Evolutionary conservation across 2,797 vertebrate genomes (phyloP).

Genomic region (Enteromius argenteus): DNA sequence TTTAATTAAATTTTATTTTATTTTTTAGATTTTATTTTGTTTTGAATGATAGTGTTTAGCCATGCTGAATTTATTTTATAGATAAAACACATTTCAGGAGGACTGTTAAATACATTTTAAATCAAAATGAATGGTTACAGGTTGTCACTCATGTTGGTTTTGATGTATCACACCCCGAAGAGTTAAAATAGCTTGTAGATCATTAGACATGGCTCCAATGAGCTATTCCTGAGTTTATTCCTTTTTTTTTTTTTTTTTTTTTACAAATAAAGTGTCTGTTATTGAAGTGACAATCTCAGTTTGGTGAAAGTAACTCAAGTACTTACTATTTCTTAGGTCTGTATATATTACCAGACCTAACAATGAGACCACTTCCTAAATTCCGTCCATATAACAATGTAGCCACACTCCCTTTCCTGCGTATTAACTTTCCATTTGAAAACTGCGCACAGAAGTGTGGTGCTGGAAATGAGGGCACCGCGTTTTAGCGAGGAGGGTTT

Average conservation of each 20-base stretch:
- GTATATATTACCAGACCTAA: neutral
- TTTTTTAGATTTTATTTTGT: neutral
- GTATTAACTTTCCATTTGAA: neutral
- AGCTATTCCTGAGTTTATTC: neutral
- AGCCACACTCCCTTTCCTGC: slow-evolving; percentile 42
- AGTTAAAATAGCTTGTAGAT: neutral
- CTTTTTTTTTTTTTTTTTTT: neutral
- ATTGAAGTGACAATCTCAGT: neutral
- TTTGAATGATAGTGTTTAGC: neutral
- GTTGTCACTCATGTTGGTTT: neutral
- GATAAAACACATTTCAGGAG: neutral
- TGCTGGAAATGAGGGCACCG: slow-evolving; percentile 16
- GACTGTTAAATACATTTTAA: neutral
- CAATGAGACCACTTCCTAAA: slow-evolving; percentile 17
- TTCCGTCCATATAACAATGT: slow-evolving; percentile 14
- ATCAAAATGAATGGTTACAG: neutral
- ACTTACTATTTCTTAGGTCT: neutral
- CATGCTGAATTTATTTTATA: neutral
- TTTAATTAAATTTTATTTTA: neutral
- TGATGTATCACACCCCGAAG: neutral
- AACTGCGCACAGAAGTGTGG: slow-evolving; percentile 7
- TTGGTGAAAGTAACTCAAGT: neutral
- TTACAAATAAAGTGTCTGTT: neutral
- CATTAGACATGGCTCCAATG: neutral
- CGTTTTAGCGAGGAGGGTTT: slow-evolving; percentile 1